Conservation (phyloP, 2,113 vertebrate genomes). For the Acanthochromis polyacanthus region DNA sequence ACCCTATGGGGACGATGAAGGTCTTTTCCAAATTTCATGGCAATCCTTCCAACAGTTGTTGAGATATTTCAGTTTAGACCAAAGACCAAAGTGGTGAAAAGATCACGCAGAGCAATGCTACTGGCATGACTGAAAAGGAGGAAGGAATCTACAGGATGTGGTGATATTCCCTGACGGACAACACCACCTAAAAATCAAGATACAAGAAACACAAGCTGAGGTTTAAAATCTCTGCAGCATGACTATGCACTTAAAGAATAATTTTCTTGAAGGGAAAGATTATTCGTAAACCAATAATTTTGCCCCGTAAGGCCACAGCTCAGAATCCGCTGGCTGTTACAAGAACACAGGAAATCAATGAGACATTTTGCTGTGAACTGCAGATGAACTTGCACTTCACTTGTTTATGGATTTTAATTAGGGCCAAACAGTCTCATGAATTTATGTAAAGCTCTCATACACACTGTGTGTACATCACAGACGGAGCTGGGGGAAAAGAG, state of each 20-base stretch:
- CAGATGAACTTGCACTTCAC: conserved; percentile 68
- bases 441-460: conserved; percentile 64
- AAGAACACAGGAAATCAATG: conserved; percentile 70
- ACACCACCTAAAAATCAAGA: background rate
- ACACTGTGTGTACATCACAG: conserved; percentile 42
- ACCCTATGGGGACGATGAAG: background rate
- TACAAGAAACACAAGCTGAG: conserved; percentile 5
- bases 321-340: conserved; percentile 41
- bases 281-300: conserved; percentile 45
- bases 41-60: background rate
- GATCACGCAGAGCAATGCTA: background rate
- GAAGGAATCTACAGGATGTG: background rate
- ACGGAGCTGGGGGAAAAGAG: conserved; percentile 38
- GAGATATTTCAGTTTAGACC: background rate
- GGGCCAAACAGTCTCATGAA: conserved; percentile 71
- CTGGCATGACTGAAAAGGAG: background rate
- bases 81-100: background rate
- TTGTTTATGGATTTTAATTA: conserved; percentile 77
- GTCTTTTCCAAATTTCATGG: background rate
- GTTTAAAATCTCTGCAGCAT: background rate
- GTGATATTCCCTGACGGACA: background rate
- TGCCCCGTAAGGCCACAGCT: conserved; percentile 40
- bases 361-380: conserved; percentile 74
- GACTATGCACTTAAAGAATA: conserved; percentile 17
- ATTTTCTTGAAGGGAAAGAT: conserved; percentile 25